Evolutionary conservation across 2,797 vertebrate species (phyloP).

Genomic region (Naso thynnoides): DNA sequence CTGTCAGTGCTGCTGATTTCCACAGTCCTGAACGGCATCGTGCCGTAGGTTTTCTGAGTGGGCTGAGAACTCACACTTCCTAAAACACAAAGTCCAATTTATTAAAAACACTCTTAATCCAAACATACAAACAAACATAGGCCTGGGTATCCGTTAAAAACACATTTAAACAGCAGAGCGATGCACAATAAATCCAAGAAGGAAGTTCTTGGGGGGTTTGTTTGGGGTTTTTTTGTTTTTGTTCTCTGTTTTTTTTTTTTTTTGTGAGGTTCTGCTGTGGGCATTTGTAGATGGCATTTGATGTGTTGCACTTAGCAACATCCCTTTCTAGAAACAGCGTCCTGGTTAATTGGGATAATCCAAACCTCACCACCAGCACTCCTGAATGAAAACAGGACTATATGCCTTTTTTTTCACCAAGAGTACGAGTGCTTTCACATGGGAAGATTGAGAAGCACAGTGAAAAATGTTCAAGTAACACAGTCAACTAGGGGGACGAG

Average conservation of each 20-base stretch:
- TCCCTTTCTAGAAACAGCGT: too few relatives aligned
- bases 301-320: background rate
- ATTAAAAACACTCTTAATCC: conserved; percentile 11
- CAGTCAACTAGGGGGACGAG: too few relatives aligned
- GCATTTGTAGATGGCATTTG: background rate
- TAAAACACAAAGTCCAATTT: conserved; percentile 46
- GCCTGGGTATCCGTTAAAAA: background rate
- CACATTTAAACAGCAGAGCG: too few relatives aligned
- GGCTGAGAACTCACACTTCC: conserved; percentile 45
- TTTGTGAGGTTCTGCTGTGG: background rate
- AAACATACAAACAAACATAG: background rate
- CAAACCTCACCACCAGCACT: background rate
- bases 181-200: too few relatives aligned
- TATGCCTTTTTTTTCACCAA: too few relatives aligned
- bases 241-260: background rate
- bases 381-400: background rate
- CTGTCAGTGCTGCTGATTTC: conserved; percentile 73
- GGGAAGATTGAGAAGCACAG: too few relatives aligned
- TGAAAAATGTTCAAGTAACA: too few relatives aligned
- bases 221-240: too few relatives aligned
- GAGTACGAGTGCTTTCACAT: too few relatives aligned
- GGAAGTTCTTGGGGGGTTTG: too few relatives aligned
- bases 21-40: conserved; percentile 83
- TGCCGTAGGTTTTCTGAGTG: conserved; percentile 73
- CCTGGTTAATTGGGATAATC: background rate